These are phyloP conservation scores for Linyphia triangularis DNA, from an alignment of 2,888 invertebrate genomes.

Conservation along the genomic window DNA sequence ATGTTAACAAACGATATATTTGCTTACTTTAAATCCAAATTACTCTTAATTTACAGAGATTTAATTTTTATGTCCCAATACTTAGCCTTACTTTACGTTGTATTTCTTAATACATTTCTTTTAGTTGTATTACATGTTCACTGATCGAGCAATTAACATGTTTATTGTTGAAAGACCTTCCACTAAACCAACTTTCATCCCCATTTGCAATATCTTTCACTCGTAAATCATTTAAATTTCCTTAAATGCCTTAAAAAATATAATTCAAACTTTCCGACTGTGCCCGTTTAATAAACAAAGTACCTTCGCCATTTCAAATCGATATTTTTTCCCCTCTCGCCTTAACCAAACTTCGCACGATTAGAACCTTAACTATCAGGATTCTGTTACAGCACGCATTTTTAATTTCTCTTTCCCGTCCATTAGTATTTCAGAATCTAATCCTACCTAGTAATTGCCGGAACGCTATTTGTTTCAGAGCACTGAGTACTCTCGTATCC, in stretches of 20 bases:
- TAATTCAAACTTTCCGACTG: neutral
- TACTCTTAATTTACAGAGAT: no score
- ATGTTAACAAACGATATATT: no score
- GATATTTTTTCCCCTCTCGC: neutral
- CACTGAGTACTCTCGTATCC: neutral
- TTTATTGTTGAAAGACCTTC: neutral
- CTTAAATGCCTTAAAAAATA: neutral
- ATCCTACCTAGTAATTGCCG: slow-evolving; percentile 15
- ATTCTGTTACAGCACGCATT: neutral
- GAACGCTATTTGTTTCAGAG: neutral
- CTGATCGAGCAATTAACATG: neutral
- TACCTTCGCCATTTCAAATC: neutral
- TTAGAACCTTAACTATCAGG: neutral
- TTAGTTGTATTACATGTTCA: neutral
- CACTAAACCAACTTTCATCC: neutral
- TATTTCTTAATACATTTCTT: neutral
- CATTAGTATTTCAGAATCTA: slow-evolving; percentile 22
- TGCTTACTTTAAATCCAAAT: no score
- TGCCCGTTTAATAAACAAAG: no score
- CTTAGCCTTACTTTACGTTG: no score
- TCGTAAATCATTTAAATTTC: neutral
- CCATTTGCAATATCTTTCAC: neutral
- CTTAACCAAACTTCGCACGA: no score
- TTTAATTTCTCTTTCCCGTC: slow-evolving; percentile 26
- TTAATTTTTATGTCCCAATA: no score